These are phyloP conservation scores for Aulostomus chinensis DNA, from an alignment of 2,797 vertebrate genomes.

Conservation along the genomic window DNA sequence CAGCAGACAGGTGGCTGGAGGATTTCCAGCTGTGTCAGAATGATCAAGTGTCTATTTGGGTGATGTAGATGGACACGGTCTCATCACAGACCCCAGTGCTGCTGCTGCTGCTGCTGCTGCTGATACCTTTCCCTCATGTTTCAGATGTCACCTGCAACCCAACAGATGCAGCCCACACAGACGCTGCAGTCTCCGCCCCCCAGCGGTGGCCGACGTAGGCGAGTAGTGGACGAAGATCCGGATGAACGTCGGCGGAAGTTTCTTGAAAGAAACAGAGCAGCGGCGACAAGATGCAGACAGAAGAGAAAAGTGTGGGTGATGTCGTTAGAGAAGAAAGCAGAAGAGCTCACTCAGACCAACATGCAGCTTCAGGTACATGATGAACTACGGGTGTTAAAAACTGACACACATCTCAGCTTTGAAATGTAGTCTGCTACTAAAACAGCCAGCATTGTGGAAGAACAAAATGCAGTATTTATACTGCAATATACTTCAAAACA, in stretches of 20 bases:
- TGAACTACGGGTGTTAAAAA: background rate
- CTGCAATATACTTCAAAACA: too few relatives aligned
- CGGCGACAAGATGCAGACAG: slow-evolving; percentile 97
- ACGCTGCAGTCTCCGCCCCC: slow-evolving; percentile 92
- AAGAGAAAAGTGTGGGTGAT: slow-evolving; percentile 99
- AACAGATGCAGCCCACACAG: slow-evolving; percentile 98
- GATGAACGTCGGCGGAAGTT: slow-evolving; percentile 98
- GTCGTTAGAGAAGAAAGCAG: slow-evolving; percentile 99
- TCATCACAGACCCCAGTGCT: slow-evolving; percentile 18
- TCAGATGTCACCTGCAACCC: slow-evolving; percentile 94
- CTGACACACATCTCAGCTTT: too few relatives aligned
- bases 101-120: background rate
- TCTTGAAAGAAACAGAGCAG: slow-evolving; percentile 96
- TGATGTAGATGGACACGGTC: slow-evolving; percentile 9
- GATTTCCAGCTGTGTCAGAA: slow-evolving; percentile 48
- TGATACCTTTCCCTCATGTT: slow-evolving; percentile 9
- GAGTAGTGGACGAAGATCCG: slow-evolving; percentile 96
- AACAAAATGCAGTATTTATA: too few relatives aligned
- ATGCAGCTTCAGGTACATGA: slow-evolving; percentile 97
- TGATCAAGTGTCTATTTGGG: slow-evolving; percentile 29
- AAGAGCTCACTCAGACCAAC: slow-evolving; percentile 99
- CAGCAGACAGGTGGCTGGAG: slow-evolving; percentile 59
- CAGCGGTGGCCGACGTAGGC: slow-evolving; percentile 91
- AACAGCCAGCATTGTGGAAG: too few relatives aligned
- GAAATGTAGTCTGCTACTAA: too few relatives aligned